These are phyloP conservation scores for Nomada goodeniana DNA, from an alignment of 2,888 invertebrate genomes.

Conservation along the genomic window DNA sequence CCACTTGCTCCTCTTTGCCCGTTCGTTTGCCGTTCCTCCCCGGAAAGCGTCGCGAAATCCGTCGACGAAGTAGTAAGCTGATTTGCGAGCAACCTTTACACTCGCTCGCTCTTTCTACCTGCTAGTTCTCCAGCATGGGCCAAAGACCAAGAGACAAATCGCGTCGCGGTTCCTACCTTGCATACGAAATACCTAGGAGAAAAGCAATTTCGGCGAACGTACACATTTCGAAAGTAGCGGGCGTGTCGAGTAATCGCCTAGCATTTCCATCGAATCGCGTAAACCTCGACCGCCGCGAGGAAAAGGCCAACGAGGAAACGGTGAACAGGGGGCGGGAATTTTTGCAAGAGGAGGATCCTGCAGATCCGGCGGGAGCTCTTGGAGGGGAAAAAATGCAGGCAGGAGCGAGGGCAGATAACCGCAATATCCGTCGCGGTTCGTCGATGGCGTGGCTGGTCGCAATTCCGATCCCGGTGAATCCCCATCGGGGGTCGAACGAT, in stretches of 20 bases:
- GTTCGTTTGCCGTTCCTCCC: background rate
- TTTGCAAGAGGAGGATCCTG: background rate
- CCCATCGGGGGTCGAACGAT: slow-evolving; percentile 26
- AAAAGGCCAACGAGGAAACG: too few relatives aligned
- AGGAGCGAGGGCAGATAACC: slow-evolving; percentile 45
- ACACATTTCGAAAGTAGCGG: background rate
- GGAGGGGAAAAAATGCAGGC: slow-evolving; percentile 53
- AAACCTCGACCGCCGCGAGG: background rate
- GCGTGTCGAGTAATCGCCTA: slow-evolving; percentile 8
- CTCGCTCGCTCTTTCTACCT: slow-evolving; percentile 21
- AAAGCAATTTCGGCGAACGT: slow-evolving; percentile 15
- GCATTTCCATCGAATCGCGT: slow-evolving; percentile 1
- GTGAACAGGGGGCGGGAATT: slow-evolving; percentile 4
- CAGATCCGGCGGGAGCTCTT: slow-evolving; percentile 14
- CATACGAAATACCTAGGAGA: slow-evolving; percentile 13
- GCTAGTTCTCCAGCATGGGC: background rate
- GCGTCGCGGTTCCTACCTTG: background rate
- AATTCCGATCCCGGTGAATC: slow-evolving; percentile 67
- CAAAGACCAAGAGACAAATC: slow-evolving; percentile 5
- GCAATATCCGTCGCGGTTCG: slow-evolving; percentile 61
- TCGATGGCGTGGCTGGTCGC: slow-evolving; percentile 70
- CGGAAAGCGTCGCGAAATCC: slow-evolving; percentile 10
- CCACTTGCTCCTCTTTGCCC: background rate
- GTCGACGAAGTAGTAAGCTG: slow-evolving; percentile 28
- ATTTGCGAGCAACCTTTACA: slow-evolving; percentile 58